A percentile compares a stretch with the other conserved stretches of the same genome.
Conservation (phyloP, 2,888 invertebrate genomes). For the Tethea ocularis region DNA sequence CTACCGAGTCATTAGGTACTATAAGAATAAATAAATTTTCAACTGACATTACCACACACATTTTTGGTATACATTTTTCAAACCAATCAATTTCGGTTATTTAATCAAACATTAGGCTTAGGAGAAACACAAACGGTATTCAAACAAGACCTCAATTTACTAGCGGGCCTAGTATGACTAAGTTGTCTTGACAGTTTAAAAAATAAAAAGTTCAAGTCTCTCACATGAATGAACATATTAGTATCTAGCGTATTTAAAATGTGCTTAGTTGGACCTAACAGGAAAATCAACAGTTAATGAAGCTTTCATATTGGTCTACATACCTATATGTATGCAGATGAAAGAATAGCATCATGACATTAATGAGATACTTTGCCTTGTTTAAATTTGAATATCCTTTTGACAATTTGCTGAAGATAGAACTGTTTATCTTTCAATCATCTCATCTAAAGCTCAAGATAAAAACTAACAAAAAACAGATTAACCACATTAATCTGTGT, state of each 20-base stretch:
- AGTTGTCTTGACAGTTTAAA: conserved; percentile 1
- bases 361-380: not conserved
- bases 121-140: conserved; percentile 10
- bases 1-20: conserved; percentile 8
- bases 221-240: conserved; percentile 2
- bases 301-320: not conserved
- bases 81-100: conserved; percentile 1
- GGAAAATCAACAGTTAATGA: not conserved
- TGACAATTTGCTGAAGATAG: not conserved
- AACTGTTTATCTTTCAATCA: not conserved
- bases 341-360: not conserved
- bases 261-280: not conserved
- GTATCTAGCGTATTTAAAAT: not conserved
- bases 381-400: not conserved
- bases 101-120: not conserved
- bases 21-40: conserved; percentile 17
- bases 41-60: conserved; percentile 24
- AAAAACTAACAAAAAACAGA: not conserved
- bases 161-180: conserved; percentile 9
- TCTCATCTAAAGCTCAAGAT: no score
- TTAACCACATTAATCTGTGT: not conserved
- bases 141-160: not conserved
- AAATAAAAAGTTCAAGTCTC: conserved; percentile 1
- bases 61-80: conserved; percentile 8
- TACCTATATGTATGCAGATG: not conserved